Conservation (phyloP, 2,888 invertebrate genomes). For the Thysanoteuthis rhombus region DNA sequence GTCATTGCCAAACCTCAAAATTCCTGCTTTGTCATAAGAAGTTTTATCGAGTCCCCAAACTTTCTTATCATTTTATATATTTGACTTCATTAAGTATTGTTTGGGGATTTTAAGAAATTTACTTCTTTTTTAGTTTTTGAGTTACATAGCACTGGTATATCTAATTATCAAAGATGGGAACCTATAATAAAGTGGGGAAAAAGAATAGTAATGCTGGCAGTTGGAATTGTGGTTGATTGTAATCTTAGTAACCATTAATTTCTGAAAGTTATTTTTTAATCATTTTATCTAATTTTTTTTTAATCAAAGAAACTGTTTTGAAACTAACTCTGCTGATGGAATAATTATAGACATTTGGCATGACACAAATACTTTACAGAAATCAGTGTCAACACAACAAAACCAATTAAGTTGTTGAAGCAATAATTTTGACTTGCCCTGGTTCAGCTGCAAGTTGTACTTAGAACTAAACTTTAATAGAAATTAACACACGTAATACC, state of each 20-base stretch:
- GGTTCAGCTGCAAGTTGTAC: not conserved
- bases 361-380: not conserved
- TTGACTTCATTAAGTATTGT: too few species aligned
- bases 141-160: not conserved
- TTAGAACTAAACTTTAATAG: not conserved
- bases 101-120: not conserved
- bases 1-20: too few species aligned
- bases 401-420: not conserved
- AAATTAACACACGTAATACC: not conserved
- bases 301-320: not conserved
- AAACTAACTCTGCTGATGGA: not conserved
- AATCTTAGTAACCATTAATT: not conserved
- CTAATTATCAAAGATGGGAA: not conserved
- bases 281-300: not conserved
- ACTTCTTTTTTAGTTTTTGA: not conserved
- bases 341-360: slow-evolving; percentile 12
- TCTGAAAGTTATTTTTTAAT: not conserved
- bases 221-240: not conserved
- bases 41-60: too few species aligned
- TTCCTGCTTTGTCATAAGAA: too few species aligned
- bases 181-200: not conserved
- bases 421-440: not conserved
- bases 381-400: not conserved
- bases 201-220: not conserved
- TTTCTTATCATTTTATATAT: too few species aligned